Conservation (phyloP, 1,140 invertebrate species). For the Penaeus indicus region DNA sequence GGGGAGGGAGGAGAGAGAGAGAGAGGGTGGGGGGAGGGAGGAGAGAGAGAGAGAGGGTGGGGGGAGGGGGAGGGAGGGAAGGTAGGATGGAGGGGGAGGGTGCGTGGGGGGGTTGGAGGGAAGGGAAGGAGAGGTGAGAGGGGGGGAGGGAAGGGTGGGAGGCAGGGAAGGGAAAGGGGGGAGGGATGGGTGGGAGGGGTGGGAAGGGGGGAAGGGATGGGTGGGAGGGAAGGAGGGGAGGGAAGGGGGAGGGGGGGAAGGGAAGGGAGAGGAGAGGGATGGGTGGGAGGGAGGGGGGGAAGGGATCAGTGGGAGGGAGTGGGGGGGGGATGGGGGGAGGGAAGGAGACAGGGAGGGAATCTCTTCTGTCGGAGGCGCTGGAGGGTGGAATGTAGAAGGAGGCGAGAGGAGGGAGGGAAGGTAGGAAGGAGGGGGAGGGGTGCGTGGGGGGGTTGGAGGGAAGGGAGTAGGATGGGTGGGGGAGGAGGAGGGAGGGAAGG, state of each 20-base stretch:
- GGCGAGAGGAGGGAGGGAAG: not conserved
- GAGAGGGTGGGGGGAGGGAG: too few species aligned
- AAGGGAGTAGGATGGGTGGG: not conserved
- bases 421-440: not conserved
- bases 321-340: not conserved
- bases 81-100: not conserved
- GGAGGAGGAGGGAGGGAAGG: not conserved
- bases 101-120: too few species aligned
- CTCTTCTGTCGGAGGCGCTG: too few species aligned
- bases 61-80: not conserved
- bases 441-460: not conserved
- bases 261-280: not conserved
- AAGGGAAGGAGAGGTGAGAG: not conserved
- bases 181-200: not conserved
- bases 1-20: too few species aligned
- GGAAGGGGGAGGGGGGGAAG: not conserved
- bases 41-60: not conserved
- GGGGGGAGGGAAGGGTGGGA: not conserved
- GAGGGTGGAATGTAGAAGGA: not conserved
- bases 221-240: not conserved
- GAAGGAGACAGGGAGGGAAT: not conserved
- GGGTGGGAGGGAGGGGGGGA: too few species aligned
- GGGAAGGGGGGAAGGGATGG: conserved; percentile 3
- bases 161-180: too few species aligned
- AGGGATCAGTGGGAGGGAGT: not conserved